Evolutionary conservation across 2,888 invertebrate genomes (phyloP), one percentile per base, ranked within the genome.

Genomic region (Dynastes grantii): DNA sequence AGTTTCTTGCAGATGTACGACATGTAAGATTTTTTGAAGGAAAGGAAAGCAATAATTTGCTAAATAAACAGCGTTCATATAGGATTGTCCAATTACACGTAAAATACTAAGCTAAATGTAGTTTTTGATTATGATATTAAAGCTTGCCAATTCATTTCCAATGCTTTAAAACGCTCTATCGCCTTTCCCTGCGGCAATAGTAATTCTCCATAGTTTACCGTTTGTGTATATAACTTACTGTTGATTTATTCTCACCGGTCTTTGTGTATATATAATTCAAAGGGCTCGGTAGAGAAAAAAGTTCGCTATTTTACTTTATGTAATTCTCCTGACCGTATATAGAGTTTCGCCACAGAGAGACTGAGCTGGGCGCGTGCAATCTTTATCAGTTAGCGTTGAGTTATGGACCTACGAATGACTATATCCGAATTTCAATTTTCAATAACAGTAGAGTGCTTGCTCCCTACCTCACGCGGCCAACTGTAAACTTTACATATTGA

Each of bases 361-460:
- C 61, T 67, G 68, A 76, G 58, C 49, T 45, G 55, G 49, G 58
- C 75, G 53, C 67, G 75, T 82, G 84, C 83, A 86, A 86, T 86
- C 85, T 85, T 85, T 85, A 86, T 85, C 86, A 85, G 85, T 85
- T 85, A 84, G 83, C 85, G 83, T 86, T 88, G 88, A 88, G 86
- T 87, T 87, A 88, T 87, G 82, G 86, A 86, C 87, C 85, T 85
- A 86, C 87, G 81, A 85, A 86, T 85, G 87, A 86, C 86, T 85
- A 84, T 71, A 75, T 85, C 87, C 86, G 88, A 88, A 88, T 88
- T 88, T 88, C 88, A 88, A 88, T 87, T 88, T 88, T 88, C 88
- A 88, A 88, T 88, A 88, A 88, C 86, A 85, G 85, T 85, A 85
- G 86, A 86, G 86, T 85, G 86, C 83, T 85, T 82, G 79, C 64